Percentiles rank a stretch among this genome's conserved stretches.
Evolutionary conservation across 1,140 invertebrate genomes (phyloP).

Genomic region (Odontomachus brunneus): DNA sequence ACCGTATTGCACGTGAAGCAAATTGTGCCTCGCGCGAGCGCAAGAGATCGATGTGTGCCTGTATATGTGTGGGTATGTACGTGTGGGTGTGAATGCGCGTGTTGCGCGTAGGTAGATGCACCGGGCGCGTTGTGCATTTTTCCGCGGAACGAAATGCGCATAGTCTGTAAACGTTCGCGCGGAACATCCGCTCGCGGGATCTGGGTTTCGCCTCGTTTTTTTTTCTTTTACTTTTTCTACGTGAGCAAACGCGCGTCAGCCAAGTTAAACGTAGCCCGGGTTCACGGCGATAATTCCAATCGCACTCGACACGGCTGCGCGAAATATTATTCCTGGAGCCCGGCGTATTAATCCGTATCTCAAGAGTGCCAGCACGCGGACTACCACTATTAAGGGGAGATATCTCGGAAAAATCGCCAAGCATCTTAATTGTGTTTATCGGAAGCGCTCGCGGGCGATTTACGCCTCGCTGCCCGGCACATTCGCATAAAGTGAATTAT

Average conservation of each 20-base stretch:
- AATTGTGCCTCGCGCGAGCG: neutral
- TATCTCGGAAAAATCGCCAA: constrained; percentile 10
- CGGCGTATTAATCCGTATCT: constrained; percentile 30
- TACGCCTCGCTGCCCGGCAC: constrained; percentile 34
- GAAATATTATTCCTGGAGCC: constrained; percentile 32
- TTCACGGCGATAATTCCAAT: constrained; percentile 35
- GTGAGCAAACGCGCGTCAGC: neutral
- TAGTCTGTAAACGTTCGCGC: constrained; percentile 19
- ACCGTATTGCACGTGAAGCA: constrained; percentile 31
- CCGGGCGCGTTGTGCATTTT: neutral
- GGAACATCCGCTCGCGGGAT: constrained; percentile 27
- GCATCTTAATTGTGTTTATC: constrained; percentile 47
- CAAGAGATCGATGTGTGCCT: too few species aligned
- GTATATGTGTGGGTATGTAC: too few species aligned
- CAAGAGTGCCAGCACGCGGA: too few species aligned
- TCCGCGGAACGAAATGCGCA: constrained; percentile 23
- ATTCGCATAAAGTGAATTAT: constrained; percentile 43
- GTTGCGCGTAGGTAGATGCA: neutral
- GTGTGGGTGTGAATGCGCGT: constrained; percentile 38
- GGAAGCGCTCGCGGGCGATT: constrained; percentile 35
- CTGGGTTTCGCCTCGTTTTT: constrained; percentile 8
- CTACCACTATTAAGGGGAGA: constrained; percentile 10
- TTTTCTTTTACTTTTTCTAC: too few species aligned
- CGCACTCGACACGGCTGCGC: neutral
- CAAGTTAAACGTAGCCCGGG: constrained; percentile 2